Conservation (phyloP, 2,113 vertebrate species). For the Microcebus jonahi region DNA sequence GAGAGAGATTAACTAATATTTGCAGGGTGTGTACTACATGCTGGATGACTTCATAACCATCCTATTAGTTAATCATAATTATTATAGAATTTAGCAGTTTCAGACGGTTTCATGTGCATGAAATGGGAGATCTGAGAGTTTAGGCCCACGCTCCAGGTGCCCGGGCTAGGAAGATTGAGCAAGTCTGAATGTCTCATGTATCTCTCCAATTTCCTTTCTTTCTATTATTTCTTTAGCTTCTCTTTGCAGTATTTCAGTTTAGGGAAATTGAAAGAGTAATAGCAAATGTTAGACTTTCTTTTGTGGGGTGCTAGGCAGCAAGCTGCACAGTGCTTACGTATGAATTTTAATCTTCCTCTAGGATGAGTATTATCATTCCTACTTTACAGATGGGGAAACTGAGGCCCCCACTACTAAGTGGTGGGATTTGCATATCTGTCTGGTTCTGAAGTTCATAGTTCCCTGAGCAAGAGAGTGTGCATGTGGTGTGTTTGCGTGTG, state of each 20-base stretch:
- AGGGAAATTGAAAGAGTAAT: background rate
- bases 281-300: background rate
- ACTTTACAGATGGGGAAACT: background rate
- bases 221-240: background rate
- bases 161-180: background rate
- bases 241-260: background rate
- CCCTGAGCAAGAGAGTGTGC: background rate
- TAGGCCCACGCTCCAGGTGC: background rate
- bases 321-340: background rate
- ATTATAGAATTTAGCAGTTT: background rate
- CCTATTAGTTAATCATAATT: background rate
- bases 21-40: background rate
- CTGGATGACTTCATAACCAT: background rate
- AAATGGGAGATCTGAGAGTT: background rate
- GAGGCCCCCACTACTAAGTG: background rate
- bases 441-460: background rate
- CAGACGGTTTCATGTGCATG: background rate
- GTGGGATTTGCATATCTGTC: background rate
- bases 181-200: background rate
- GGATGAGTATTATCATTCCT: background rate
- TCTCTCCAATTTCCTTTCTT: background rate
- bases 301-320: background rate
- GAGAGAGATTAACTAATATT: background rate
- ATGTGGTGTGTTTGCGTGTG: fast-evolving
- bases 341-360: background rate